Conservation (phyloP, 2,113 vertebrate species). For the Eudyptes chrysolophus region DNA sequence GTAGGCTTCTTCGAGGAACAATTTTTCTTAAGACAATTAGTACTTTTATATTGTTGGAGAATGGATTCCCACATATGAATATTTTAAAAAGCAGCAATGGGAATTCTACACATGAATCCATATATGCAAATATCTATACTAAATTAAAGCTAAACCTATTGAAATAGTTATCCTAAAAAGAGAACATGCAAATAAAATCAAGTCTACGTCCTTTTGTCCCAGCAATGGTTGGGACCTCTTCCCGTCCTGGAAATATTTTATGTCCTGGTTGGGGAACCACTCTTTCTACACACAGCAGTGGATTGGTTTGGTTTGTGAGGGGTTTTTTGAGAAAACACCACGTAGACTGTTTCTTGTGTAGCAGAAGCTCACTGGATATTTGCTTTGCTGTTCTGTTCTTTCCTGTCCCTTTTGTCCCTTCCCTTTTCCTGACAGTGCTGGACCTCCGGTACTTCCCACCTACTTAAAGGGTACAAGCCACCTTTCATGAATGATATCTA, state of each 20-base stretch:
- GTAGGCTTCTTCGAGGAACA: conserved; percentile 65
- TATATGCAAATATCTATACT: neutral
- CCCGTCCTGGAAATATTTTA: neutral
- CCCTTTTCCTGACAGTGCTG: neutral
- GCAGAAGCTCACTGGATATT: neutral
- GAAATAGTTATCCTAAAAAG: neutral
- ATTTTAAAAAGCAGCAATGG: neutral
- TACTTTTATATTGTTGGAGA: neutral
- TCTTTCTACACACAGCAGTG: neutral
- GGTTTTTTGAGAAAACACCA: neutral
- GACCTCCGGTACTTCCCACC: neutral
- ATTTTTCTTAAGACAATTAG: neutral
- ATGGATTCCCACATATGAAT: rapidly evolving
- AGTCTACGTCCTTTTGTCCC: neutral
- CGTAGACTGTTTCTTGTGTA: neutral
- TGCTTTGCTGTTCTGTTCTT: neutral
- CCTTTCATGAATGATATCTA: neutral
- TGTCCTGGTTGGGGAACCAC: neutral
- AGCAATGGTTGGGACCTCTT: neutral
- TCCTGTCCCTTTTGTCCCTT: neutral
- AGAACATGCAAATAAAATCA: neutral
- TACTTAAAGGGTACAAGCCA: neutral
- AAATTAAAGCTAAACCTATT: neutral
- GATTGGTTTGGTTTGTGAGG: neutral
- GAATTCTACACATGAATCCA: neutral